Evolutionary conservation across 2,888 invertebrate genomes (phyloP), one percentile per base, ranked within the genome.

Genomic region (Leucoma salicis): DNA sequence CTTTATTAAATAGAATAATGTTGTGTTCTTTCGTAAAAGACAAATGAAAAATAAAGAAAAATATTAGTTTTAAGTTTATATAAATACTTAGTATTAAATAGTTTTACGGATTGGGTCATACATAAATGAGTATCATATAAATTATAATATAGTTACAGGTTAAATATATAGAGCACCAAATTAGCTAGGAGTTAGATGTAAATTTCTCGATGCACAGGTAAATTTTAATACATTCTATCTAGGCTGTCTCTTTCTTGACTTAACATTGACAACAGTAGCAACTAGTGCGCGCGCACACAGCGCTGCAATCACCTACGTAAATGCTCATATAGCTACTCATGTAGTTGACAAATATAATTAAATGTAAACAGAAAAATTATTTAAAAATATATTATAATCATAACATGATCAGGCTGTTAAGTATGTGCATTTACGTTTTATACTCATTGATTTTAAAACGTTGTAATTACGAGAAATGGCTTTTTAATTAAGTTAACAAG

Each of bases 261-360:
- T 63, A 73, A 77, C 77, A 79, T 74, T 81, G 81, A 81, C 81
- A 81, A 81, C 81, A 80, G 80, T 81, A 79, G 76, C 72, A 72
- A 73, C 73, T 76, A 78, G 77, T 65, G 72, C 71, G 78, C 75
- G 80, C 77, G 78, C 78, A 76, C 76, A 78, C 74, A 66, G 78
- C 81, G 80, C 79, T 76, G 66, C 72, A 52, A 52, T 50, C 64
- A 63, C 46, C 57, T 47, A 53, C 57, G 66, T 66, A 70, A 66
- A 62, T 64, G 64, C 66, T 61, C 66, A 69, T 72, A 72, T 53
- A 50, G n/a, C n/a, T 44, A 49, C 5, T 35, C 37, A 28, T 36
- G 1, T 43, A 24, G 5, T 31, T 27, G 10, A 24, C n/a, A 41
- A 35, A 13, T 38, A 34, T 16, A 27, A 29, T 16, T 18, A 25